These are phyloP conservation scores for Epinotia nisella DNA, from an alignment of 2,888 invertebrate species.

Conservation along the genomic window DNA sequence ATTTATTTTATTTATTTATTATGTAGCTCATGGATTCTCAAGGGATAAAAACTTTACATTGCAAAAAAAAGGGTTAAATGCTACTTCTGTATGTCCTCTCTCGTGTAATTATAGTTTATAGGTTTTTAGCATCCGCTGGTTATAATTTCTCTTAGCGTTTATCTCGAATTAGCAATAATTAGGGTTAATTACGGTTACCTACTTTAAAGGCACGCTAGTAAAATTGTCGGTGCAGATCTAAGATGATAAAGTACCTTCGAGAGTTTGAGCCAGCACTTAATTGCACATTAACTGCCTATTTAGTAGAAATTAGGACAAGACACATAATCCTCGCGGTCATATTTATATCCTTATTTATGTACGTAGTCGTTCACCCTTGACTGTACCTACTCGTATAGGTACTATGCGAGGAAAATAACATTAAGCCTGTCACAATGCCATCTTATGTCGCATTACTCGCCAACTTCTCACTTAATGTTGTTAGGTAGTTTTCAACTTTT, in stretches of 20 bases:
- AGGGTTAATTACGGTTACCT: conserved; percentile 9
- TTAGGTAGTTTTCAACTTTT: too few species aligned
- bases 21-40: too few species aligned
- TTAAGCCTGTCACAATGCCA: too few species aligned
- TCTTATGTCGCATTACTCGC: too few species aligned
- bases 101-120: neutral
- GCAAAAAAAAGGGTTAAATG: too few species aligned
- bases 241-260: conserved; percentile 6
- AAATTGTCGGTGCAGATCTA: conserved; percentile 24
- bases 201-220: conserved; percentile 13
- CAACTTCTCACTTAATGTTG: too few species aligned
- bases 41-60: too few species aligned
- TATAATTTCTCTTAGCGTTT: neutral
- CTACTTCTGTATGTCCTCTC: too few species aligned
- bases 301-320: conserved; percentile 16
- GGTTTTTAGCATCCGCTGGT: neutral
- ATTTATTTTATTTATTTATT: too few species aligned
- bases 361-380: too few species aligned
- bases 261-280: conserved; percentile 19
- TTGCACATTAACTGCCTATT: conserved; percentile 6
- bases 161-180: conserved; percentile 22
- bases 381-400: conserved; percentile 1
- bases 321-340: neutral
- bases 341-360: too few species aligned
- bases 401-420: neutral